Percentiles rank a stretch among this genome's conserved stretches.
Evolutionary conservation across 2,888 invertebrate species (phyloP).

Genomic region (Ichneumoninae sp.): DNA sequence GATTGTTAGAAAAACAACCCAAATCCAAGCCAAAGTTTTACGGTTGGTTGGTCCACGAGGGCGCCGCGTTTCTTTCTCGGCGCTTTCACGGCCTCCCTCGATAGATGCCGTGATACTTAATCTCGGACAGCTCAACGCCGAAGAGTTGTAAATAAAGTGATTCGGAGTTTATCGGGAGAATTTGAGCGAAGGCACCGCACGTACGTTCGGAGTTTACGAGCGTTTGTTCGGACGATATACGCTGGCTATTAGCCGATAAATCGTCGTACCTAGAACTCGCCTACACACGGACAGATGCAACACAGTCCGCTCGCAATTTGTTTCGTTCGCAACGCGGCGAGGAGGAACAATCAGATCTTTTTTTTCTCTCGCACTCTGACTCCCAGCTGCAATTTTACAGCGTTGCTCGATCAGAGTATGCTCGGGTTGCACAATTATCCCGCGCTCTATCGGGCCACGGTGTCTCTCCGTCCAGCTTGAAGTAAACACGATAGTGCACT

Average conservation of each 20-base stretch:
- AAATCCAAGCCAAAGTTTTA: too few relatives aligned
- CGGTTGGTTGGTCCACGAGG: too few relatives aligned
- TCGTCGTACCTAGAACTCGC: constrained; percentile 34
- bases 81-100: not conserved
- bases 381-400: constrained; percentile 42
- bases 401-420: constrained; percentile 44
- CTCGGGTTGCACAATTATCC: constrained; percentile 26
- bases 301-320: constrained; percentile 40
- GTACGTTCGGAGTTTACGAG: constrained; percentile 41
- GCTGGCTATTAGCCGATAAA: constrained; percentile 53
- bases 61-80: too few relatives aligned
- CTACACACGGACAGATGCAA: not conserved
- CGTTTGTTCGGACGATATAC: constrained; percentile 47
- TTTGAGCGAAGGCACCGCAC: constrained; percentile 12
- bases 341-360: constrained; percentile 14
- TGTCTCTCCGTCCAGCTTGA: constrained; percentile 28
- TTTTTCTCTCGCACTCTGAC: constrained; percentile 32
- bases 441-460: constrained; percentile 2
- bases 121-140: not conserved
- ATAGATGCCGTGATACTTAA: not conserved
- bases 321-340: constrained; percentile 22
- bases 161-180: constrained; percentile 22
- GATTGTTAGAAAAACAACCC: too few relatives aligned
- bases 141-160: not conserved
- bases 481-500: constrained; percentile 22